Evolutionary conservation across 2,888 invertebrate species (phyloP).

Genomic region (Drosophila anomelani): DNA sequence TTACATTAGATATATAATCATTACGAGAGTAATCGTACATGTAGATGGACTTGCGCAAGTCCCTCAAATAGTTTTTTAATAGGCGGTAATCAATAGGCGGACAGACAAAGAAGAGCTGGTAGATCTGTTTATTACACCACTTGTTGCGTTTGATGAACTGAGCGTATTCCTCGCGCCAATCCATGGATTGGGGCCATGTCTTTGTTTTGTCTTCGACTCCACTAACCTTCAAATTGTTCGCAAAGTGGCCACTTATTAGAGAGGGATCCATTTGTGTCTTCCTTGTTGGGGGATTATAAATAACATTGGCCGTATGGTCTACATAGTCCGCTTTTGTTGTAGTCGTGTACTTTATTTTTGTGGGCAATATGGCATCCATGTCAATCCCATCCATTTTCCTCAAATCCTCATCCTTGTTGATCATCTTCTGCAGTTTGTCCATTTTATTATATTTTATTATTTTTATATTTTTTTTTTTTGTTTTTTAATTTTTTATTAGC

Average conservation of each 20-base stretch:
- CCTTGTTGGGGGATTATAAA: not conserved
- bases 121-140: conserved; percentile 64
- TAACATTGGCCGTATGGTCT: conserved; percentile 48
- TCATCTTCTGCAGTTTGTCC: not conserved
- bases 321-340: conserved; percentile 49
- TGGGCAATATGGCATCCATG: conserved; percentile 22
- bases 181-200: conserved; percentile 68
- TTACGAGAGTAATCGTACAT: conserved; percentile 56
- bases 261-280: conserved; percentile 55
- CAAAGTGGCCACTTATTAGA: conserved; percentile 58
- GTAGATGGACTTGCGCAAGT: conserved; percentile 55
- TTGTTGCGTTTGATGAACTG: conserved; percentile 60
- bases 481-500: not conserved
- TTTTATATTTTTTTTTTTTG: not conserved
- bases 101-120: conserved; percentile 57
- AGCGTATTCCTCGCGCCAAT: conserved; percentile 68
- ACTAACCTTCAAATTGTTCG: conserved; percentile 59
- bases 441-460: not conserved
- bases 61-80: conserved; percentile 46
- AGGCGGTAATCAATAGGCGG: conserved; percentile 56
- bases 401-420: conserved; percentile 8
- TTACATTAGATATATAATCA: conserved; percentile 61
- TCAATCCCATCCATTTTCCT: not conserved
- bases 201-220: conserved; percentile 46
- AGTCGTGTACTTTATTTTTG: conserved; percentile 31